Percentiles rank a stretch among this genome's conserved stretches.
phyloP scores from a whole-genome alignment of 2,888 invertebrate genomes.

The Scrobipalpa atriplicella region DNA sequence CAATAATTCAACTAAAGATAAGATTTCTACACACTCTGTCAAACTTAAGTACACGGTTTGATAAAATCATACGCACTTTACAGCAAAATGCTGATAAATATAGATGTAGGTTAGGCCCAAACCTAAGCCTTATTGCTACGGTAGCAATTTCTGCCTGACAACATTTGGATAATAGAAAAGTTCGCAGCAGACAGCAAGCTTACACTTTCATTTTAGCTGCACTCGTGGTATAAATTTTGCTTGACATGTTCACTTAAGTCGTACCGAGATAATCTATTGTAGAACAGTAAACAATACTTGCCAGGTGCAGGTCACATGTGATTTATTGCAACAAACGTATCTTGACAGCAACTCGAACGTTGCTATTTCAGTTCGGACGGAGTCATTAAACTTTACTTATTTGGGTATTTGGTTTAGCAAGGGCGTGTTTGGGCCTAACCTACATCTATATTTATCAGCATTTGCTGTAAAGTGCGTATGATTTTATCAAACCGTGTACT shows the following conservation, averaged over 20 bases:
- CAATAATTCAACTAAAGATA: too few relatives aligned
- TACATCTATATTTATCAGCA: conserved; percentile 11
- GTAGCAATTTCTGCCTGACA: too few relatives aligned
- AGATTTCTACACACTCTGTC: too few relatives aligned
- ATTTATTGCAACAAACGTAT: conserved; percentile 18
- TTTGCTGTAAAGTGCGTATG: not conserved
- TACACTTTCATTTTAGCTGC: conserved; percentile 2
- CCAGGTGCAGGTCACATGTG: conserved; percentile 15
- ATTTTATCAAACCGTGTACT: not conserved
- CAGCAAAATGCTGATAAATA: too few relatives aligned
- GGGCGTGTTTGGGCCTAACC: conserved; percentile 15
- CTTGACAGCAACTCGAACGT: not conserved
- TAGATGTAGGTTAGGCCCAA: too few relatives aligned
- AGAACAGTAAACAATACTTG: conserved; percentile 8
- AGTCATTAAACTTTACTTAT: conserved; percentile 24
- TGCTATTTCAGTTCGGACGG: conserved; percentile 9
- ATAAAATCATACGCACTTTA: too few relatives aligned
- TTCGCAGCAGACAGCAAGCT: too few relatives aligned
- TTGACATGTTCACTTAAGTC: not conserved
- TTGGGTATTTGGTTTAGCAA: conserved; percentile 17
- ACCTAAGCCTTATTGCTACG: too few relatives aligned
- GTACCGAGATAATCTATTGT: not conserved
- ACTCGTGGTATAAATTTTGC: not conserved
- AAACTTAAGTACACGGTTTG: too few relatives aligned
- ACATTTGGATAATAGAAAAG: too few relatives aligned